These are phyloP conservation scores for Tetranychus truncatus DNA, from an alignment of 2,888 invertebrate species.

Conservation along the genomic window DNA sequence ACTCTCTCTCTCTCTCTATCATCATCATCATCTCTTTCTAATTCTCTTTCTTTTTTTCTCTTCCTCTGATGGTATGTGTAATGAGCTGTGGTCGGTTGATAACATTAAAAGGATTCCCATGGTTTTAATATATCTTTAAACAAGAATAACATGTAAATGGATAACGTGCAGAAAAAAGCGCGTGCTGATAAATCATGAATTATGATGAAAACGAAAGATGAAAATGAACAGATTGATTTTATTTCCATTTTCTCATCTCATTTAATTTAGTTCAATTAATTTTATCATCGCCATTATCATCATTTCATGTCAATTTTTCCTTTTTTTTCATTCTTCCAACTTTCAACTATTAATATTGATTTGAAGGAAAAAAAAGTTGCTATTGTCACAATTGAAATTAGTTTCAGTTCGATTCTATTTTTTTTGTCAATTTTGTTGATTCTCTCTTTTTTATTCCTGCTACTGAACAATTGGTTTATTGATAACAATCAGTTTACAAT, in stretches of 20 bases:
- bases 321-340: background rate
- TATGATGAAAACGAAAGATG: background rate
- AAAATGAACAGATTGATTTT: background rate
- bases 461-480: background rate
- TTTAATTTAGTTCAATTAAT: too few species aligned
- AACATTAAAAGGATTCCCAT: background rate
- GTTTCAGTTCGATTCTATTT: too few species aligned
- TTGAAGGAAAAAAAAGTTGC: background rate
- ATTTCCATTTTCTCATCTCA: too few species aligned
- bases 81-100: constrained; percentile 1
- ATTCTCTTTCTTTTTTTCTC: background rate
- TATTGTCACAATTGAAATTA: background rate
- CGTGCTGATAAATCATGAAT: background rate
- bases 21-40: background rate
- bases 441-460: background rate
- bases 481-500: background rate
- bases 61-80: background rate
- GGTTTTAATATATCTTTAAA: background rate
- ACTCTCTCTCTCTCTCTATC: background rate
- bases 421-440: background rate
- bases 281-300: background rate
- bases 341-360: background rate
- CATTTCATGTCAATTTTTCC: background rate
- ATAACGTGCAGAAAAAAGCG: background rate
- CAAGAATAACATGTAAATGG: background rate